phyloP scores from a whole-genome alignment of 2,888 invertebrate genomes.

The Oasisia sp. region DNA sequence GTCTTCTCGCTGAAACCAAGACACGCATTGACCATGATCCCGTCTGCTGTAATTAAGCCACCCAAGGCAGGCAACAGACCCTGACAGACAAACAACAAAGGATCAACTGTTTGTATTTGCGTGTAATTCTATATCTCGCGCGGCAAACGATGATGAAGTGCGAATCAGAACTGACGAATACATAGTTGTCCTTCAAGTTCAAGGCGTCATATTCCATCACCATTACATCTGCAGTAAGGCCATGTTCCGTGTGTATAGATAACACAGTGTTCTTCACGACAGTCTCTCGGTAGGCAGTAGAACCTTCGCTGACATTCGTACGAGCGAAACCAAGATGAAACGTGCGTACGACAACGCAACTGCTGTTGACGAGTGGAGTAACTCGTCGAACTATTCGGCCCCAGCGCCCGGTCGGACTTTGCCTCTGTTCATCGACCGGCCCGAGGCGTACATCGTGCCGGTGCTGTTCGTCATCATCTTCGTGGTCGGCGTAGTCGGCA shows the following conservation, averaged over 20 bases:
- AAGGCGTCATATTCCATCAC: background rate
- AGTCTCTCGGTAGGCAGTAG: background rate
- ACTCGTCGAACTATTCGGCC: background rate
- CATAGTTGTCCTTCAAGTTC: background rate
- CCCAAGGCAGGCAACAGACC: background rate
- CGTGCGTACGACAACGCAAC: background rate
- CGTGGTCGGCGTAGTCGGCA: slow-evolving; percentile 83
- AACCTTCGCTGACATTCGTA: background rate
- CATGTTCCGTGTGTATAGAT: background rate
- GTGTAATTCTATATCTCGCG: background rate
- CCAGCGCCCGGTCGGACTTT: background rate
- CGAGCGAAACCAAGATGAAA: background rate
- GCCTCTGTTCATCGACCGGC: background rate
- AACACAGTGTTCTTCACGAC: background rate
- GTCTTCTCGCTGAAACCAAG: background rate
- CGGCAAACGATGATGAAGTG: background rate
- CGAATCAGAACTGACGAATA: background rate
- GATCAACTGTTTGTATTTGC: background rate
- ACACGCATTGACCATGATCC: background rate
- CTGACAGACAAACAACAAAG: background rate
- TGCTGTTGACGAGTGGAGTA: background rate
- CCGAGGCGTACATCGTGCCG: slow-evolving; percentile 70
- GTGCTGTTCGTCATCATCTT: slow-evolving; percentile 84
- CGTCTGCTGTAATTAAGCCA: background rate
- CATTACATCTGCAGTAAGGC: background rate